A percentile compares a stretch with the other conserved stretches of the same genome.
Conservation (phyloP, 2,888 invertebrate genomes). For the Chrysomela aeneicollis region DNA sequence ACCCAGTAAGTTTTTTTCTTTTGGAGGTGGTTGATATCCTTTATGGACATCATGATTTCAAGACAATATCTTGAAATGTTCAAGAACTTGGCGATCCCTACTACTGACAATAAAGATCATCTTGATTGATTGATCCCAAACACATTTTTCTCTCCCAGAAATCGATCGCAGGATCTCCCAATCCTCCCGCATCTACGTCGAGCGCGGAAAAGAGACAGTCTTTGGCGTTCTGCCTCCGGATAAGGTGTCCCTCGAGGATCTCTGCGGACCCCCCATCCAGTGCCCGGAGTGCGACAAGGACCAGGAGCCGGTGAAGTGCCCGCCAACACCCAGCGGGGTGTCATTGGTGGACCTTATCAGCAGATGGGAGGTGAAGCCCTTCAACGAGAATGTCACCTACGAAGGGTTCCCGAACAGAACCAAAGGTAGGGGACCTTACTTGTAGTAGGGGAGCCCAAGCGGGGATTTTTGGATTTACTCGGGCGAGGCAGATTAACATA, state of each 20-base stretch:
- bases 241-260: slow-evolving; percentile 66
- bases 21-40: no score
- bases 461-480: no score
- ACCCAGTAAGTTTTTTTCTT: no score
- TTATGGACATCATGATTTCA: no score
- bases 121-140: no score
- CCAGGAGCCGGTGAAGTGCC: slow-evolving; percentile 65
- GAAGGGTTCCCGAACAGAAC: slow-evolving; percentile 64
- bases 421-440: slow-evolving; percentile 60
- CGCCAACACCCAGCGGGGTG: slow-evolving; percentile 63
- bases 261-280: slow-evolving; percentile 68
- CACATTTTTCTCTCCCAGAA: slow-evolving; percentile 42
- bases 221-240: slow-evolving; percentile 72
- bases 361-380: slow-evolving; percentile 64
- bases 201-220: slow-evolving; percentile 49
- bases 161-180: slow-evolving; percentile 62
- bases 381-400: slow-evolving; percentile 70
- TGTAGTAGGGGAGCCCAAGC: no score
- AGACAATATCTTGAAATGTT: no score
- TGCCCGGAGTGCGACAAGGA: slow-evolving; percentile 69
- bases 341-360: slow-evolving; percentile 67
- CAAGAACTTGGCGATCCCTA: no score
- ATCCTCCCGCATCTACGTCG: slow-evolving; percentile 51
- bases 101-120: no score
- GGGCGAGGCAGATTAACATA: no score